Evolutionary conservation across 2,797 vertebrate genomes (phyloP).

Genomic region (Falco naumanni): DNA sequence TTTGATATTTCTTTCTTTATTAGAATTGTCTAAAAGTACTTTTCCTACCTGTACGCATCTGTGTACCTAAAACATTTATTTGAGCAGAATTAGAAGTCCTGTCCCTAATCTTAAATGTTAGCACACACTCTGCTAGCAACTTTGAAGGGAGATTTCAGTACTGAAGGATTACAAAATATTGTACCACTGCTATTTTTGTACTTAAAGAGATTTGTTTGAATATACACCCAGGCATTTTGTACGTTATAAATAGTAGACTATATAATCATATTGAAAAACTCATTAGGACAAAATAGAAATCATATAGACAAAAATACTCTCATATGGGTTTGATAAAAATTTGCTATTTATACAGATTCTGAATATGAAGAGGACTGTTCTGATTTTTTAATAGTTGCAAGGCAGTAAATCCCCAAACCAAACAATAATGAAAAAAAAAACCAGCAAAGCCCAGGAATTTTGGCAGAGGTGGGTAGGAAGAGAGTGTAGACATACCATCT

Average conservation of each 20-base stretch:
- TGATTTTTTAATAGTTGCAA: not conserved
- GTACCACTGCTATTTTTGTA: not conserved
- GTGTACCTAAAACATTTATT: not conserved
- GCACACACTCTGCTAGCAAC: not conserved
- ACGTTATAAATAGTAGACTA: not conserved
- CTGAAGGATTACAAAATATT: not conserved
- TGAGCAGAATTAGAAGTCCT: not conserved
- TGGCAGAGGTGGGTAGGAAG: not conserved
- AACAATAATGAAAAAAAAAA: not conserved
- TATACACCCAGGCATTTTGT: not conserved
- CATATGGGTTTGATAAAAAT: not conserved
- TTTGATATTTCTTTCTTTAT: not conserved
- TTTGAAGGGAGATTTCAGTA: not conserved
- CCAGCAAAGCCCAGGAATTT: not conserved
- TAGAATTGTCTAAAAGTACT: not conserved
- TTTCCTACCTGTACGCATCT: not conserved
- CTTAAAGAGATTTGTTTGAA: not conserved
- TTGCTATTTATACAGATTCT: not conserved
- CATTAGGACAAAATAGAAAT: not conserved
- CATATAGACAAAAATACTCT: not conserved
- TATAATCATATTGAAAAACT: not conserved
- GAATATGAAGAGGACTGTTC: not conserved
- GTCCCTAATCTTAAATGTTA: not conserved
- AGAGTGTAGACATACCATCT: not conserved
- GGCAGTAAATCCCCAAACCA: not conserved